Base-by-base conservation (phyloP, 2,113 vertebrate species). In the Campylomormyrus tamandua region DNA sequence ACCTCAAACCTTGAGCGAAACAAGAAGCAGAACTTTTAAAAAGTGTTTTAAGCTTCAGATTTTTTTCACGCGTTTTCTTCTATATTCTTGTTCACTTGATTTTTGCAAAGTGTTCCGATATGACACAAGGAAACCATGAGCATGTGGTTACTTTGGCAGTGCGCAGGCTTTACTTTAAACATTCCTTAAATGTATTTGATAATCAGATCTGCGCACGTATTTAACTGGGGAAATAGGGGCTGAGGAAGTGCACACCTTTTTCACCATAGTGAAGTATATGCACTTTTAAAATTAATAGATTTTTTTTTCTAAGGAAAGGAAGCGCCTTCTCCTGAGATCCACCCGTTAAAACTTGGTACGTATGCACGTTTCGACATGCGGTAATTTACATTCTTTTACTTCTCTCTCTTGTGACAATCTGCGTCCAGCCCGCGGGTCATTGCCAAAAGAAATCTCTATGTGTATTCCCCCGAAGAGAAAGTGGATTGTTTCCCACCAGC, bases 401-500 rank as follows among this genome's bases (percentile, higher is more conserved):
- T 83, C 56, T 88, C 27, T 49, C 66, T 88, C 77, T 74, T 46
- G 42, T 88, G 77, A 45, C 39, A 58, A 48, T 90, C 35, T 31
- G 35, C 70, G 35, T 46, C 27, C 66, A 35, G 45, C 80, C 49
- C 58, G 77, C 52, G 87, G 35, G 48, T 83, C 35, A 31, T 50
- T 83, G 70, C 77, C 87, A 42, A 85, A 48, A 83, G 50, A 80
- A 77, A 84, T 85, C 50, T 46, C 19, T 88, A 49, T 91, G 94
- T 91, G 92, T 93, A 90, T 92, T 93, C 48, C 87, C 27, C 53
- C 24, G 50, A 9, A 83, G 92, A 39, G 92, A 93, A 93, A 93
- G 95, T 94, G 93, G 35, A 7, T 74, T 19, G 91, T 93, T 90
- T 91, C 93, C 89, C 93, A 91, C 93, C 92, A 50, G 83, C 90